Percentiles rank a stretch among this genome's conserved stretches.
phyloP scores from a whole-genome alignment of 2,888 invertebrate genomes.

The Hydrotaea cyrtoneurina region DNA sequence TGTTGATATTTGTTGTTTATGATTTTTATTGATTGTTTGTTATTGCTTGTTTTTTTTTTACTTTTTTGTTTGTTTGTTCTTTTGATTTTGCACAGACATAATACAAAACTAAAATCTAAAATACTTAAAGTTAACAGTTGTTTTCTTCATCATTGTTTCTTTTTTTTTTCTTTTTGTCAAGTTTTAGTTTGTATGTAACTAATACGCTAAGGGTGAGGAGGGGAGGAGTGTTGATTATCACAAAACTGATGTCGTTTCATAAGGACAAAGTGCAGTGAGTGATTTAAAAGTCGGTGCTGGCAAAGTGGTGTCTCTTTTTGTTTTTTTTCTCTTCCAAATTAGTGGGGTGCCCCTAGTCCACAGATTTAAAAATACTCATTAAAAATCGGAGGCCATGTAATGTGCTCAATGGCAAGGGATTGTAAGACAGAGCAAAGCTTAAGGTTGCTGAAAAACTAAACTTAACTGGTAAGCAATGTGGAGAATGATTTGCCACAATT shows the following conservation, averaged over 20 bases:
- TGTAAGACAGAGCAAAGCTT: no score
- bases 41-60: neutral
- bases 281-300: neutral
- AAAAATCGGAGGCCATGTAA: no score
- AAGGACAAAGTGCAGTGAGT: neutral
- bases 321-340: no score
- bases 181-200: neutral
- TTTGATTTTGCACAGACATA: conserved; percentile 14
- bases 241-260: neutral
- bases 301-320: neutral
- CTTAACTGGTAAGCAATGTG: no score
- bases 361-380: conserved; percentile 40
- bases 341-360: neutral
- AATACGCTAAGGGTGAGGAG: neutral
- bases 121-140: conserved; percentile 35
- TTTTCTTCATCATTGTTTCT: neutral
- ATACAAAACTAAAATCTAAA: neutral
- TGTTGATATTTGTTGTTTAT: no score
- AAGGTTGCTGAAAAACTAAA: no score
- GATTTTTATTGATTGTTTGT: neutral
- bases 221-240: neutral
- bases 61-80: neutral
- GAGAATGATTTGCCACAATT: no score
- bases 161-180: neutral
- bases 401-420: no score